These are phyloP conservation scores for Battus philenor DNA, from an alignment of 1,140 invertebrate species.

Conservation along the genomic window DNA sequence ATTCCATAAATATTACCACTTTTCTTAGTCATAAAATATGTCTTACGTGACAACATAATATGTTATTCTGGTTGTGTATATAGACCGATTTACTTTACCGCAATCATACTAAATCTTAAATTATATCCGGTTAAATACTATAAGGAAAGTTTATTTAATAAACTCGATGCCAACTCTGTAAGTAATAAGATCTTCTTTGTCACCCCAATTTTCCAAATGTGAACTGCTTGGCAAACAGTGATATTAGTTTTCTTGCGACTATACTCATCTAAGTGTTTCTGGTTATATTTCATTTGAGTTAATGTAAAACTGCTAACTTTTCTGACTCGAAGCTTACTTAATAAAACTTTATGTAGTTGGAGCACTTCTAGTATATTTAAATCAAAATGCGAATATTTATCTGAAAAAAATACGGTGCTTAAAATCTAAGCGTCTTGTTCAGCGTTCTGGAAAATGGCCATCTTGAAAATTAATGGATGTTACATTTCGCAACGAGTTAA, in stretches of 20 bases:
- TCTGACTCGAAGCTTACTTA: neutral
- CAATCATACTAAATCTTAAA: too few species aligned
- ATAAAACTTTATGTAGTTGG: neutral
- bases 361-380: neutral
- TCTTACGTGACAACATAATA: too few species aligned
- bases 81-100: too few species aligned
- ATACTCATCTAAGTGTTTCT: constrained; percentile 59
- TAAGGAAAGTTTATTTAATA: constrained; percentile 8
- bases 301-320: constrained; percentile 1
- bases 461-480: constrained; percentile 71
- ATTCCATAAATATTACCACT: too few species aligned
- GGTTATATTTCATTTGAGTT: constrained; percentile 52
- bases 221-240: constrained; percentile 66
- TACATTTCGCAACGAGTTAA: constrained; percentile 67
- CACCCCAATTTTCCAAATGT: constrained; percentile 60
- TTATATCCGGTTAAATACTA: too few species aligned
- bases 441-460: constrained; percentile 61
- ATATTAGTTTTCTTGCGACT: constrained; percentile 66
- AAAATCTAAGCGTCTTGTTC: constrained; percentile 49
- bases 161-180: constrained; percentile 24
- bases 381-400: neutral
- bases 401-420: constrained; percentile 29
- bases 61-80: too few species aligned
- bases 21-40: too few species aligned
- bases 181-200: constrained; percentile 31